These are phyloP conservation scores for Pantherophis guttatus DNA, from an alignment of 2,113 vertebrate species.

Conservation along the genomic window DNA sequence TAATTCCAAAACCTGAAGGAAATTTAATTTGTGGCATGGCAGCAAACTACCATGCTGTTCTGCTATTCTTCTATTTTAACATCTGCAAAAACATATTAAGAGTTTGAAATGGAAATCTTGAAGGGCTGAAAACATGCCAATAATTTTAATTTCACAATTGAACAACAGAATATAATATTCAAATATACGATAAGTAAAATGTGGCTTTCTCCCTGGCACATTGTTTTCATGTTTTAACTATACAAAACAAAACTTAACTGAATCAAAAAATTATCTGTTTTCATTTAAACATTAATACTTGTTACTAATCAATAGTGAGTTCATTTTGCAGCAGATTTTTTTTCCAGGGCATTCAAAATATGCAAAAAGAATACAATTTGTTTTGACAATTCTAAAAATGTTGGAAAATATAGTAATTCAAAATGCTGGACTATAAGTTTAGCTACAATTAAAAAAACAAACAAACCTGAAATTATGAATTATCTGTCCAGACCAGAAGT, in stretches of 20 bases:
- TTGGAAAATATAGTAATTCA: background rate
- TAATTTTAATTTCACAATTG: background rate
- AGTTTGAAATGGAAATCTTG: background rate
- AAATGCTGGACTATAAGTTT: background rate
- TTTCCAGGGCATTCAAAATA: background rate
- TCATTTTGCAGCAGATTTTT: background rate
- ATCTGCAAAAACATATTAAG: background rate
- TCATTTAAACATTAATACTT: conserved; percentile 12
- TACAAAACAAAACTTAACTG: background rate
- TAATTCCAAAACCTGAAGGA: background rate
- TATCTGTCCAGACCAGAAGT: background rate
- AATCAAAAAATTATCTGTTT: background rate
- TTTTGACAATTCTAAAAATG: background rate
- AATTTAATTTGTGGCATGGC: background rate
- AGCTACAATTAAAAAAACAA: conserved; percentile 11
- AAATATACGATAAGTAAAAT: background rate
- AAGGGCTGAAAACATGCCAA: conserved; percentile 14
- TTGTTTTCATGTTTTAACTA: background rate
- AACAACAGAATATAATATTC: background rate
- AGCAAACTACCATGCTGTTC: background rate
- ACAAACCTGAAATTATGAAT: conserved; percentile 9
- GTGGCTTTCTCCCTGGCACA: background rate
- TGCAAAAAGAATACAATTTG: background rate
- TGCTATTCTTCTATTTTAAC: background rate
- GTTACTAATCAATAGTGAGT: background rate